Evolutionary conservation across 1,140 invertebrate genomes (phyloP).

Genomic region (Aricia agestis): DNA sequence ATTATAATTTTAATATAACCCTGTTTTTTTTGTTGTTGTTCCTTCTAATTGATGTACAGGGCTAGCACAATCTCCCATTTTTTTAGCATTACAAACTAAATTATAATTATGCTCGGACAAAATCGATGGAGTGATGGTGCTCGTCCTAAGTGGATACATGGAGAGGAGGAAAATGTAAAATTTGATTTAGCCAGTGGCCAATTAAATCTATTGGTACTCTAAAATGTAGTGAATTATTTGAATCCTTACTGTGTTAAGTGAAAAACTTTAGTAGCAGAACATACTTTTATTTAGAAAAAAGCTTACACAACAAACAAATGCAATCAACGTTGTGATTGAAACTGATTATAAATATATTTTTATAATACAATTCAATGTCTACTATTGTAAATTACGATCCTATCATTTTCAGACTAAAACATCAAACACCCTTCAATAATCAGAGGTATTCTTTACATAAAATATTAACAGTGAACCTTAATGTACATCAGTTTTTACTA

Average conservation of each 20-base stretch:
- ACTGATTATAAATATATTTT: slow-evolving; percentile 20
- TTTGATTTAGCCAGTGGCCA: slow-evolving; percentile 72
- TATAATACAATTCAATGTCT: slow-evolving; percentile 17
- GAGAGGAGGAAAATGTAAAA: slow-evolving; percentile 64
- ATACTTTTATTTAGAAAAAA: slow-evolving; percentile 49
- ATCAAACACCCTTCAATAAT: slow-evolving; percentile 57
- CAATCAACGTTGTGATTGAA: slow-evolving; percentile 22
- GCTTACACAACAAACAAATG: slow-evolving; percentile 31
- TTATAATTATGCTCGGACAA: slow-evolving; percentile 18
- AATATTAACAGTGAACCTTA: slow-evolving; percentile 49
- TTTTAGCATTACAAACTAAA: slow-evolving; percentile 29
- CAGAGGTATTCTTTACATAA: slow-evolving; percentile 66
- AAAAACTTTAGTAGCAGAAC: slow-evolving; percentile 38
- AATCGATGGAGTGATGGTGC: slow-evolving; percentile 38
- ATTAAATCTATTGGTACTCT: slow-evolving; percentile 74
- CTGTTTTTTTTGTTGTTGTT: slow-evolving; percentile 74
- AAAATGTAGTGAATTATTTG: slow-evolving; percentile 65
- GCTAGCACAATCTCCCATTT: slow-evolving; percentile 43
- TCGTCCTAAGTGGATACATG: slow-evolving; percentile 49
- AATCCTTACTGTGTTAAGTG: slow-evolving; percentile 34
- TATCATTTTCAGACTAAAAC: slow-evolving; percentile 20
- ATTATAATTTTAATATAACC: slow-evolving; percentile 77
- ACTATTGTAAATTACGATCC: slow-evolving; percentile 13
- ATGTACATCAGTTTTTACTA: slow-evolving; percentile 58
- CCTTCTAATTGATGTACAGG: slow-evolving; percentile 66